Evolutionary conservation across 2,113 vertebrate genomes (phyloP), one percentile per base, ranked within the genome.

Genomic region (Hydrochoerus hydrochaeris): DNA sequence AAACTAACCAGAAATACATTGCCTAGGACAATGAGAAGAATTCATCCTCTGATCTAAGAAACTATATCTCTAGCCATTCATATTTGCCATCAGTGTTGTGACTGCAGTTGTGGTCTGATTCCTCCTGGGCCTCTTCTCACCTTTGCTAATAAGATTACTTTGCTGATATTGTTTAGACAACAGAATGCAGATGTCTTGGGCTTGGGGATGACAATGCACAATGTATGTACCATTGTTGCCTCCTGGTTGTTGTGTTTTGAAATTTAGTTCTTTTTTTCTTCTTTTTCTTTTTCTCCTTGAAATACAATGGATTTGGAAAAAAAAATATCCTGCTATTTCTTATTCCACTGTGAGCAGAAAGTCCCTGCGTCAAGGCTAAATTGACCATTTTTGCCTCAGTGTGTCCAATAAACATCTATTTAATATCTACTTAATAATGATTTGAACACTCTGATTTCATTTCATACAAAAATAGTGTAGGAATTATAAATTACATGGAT

Each of bases 61-160:
- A 32, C 7, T 38, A 32, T 11, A 2, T 77, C 14, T 75, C 77
- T 14, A 38, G 52, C 49, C 32, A 46, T 9, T 17, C 8, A 44
- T 2, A 57, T 3, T 26, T 1, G 5, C 28, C 7, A 14, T 35
- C 5, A 2, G 12, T 46, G 58, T 90, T 63, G 30, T 1, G 35
- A 17, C 46, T n/a, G 4, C 7, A 63, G 57, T 14, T 75, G 6
- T 1, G 2, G 5, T 49, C 65, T 49, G 7, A 3, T 17, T 5
- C 1, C 17, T 52, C 22, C 13, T 8, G 0, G 16, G 11, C 32
- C 8, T 60, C 7, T 7, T 9, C 32, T 62, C 3, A 9, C 13
- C 38, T 54, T 57, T 46, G 35, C 11, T 54, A 30, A 41, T 6
- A 28, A 78, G 46, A 90, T 35, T 60, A 71, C 22, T 28, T 16